Evolutionary conservation across 2,888 invertebrate species (phyloP).

Genomic region (Acrobasis suavella): DNA sequence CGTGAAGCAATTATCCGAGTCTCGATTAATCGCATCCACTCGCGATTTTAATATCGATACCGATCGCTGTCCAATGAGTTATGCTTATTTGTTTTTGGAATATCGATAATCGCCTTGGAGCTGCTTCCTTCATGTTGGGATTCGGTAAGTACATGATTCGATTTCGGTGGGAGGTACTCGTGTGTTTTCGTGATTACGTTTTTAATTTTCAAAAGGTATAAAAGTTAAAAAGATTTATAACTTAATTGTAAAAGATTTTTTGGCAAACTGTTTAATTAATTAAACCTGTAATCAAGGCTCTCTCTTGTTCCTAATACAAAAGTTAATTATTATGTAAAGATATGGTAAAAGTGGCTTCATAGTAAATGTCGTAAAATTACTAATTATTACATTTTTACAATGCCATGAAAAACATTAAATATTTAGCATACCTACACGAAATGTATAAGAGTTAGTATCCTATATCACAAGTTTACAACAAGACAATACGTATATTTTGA

Average conservation of each 20-base stretch:
- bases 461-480: too few species aligned
- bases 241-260: background rate
- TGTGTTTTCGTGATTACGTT: conserved; percentile 21
- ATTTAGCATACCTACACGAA: too few species aligned
- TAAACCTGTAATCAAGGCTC: too few species aligned
- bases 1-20: conserved; percentile 72
- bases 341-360: too few species aligned
- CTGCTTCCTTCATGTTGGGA: conserved; percentile 27
- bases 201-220: conserved; percentile 10
- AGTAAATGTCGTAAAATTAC: too few species aligned
- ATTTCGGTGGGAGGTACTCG: conserved; percentile 35
- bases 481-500: too few species aligned
- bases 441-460: too few species aligned
- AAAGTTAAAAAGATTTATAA: background rate
- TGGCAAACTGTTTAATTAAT: too few species aligned
- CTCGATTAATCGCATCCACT: conserved; percentile 65
- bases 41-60: conserved; percentile 73
- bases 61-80: conserved; percentile 66
- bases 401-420: too few species aligned
- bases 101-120: conserved; percentile 30
- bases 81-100: conserved; percentile 73
- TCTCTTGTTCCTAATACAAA: too few species aligned
- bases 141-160: conserved; percentile 39
- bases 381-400: too few species aligned
- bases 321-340: too few species aligned